Base-by-base conservation (phyloP, 2,113 vertebrate genomes). In the Paraplagusia blochii region DNA sequence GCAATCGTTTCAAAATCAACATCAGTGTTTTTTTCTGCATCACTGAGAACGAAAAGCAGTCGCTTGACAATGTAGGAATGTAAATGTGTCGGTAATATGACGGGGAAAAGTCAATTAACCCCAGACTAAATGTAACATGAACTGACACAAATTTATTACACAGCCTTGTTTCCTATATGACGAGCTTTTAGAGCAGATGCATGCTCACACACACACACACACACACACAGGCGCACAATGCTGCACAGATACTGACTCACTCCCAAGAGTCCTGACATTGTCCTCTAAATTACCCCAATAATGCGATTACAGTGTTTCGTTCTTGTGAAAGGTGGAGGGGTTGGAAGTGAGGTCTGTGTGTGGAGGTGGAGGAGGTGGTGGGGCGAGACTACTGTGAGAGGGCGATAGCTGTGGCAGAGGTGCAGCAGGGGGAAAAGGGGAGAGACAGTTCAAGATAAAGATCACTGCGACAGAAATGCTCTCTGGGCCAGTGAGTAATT, bases 251-350 rank as follows among this genome's bases (percentile, higher is more conserved):
- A 76, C 53, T 9, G n/a, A 64, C 56, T 69, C 73, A 50, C 77
- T 77, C 78, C 68, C 80, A 11, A 43, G 76, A 82, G 77, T 72
- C 76, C 56, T 85, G 77, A 84, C 77, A 82, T 91, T 92, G 89
- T 93, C 88, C 88, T 90, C 79, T 87, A 88, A 90, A 91, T 90
- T 87, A 90, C 84, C 82, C 85, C 84, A 87, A 78, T 93, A 93
- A 92, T 92, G 91, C 92, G 90, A 91, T 92, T 89, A 88, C 79
- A 87, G 60, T 48, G 78, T 80, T 84, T 84, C 71, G 55, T 66
- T 88, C 76, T 62, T 43, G 81, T 82, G 82, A 76, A 74, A 69
- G 77, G 74, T 69, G 16, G 48, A 35, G 39, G 19, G 51, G 46
- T 13, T 35, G 19, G 17, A 34, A 15, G n/a, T 18, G 50, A 5